A percentile compares a stretch with the other conserved stretches of the same genome.
Conservation (phyloP, 2,113 vertebrate species). For the Apeltes quadracus region DNA sequence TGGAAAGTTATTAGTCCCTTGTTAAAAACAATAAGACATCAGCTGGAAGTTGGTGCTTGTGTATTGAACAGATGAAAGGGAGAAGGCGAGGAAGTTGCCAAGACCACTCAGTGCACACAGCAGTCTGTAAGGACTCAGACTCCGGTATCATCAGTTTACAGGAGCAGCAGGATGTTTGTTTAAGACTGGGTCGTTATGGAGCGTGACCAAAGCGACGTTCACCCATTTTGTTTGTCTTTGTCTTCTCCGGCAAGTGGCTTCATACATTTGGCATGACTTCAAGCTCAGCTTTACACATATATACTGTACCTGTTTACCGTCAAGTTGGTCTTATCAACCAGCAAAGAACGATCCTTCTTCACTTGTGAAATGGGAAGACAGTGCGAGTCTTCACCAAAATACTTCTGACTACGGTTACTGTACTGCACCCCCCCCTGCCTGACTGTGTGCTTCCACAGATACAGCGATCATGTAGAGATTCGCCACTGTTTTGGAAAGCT, state of each 20-base stretch:
- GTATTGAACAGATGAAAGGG: background rate
- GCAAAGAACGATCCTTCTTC: constrained; percentile 17
- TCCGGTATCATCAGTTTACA: constrained; percentile 52
- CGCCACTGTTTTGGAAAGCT: constrained; percentile 41
- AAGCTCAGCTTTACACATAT: background rate
- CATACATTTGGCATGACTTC: constrained; percentile 4
- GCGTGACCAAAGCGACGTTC: constrained; percentile 45
- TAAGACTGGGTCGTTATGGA: constrained; percentile 57
- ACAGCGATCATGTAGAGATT: constrained; percentile 12
- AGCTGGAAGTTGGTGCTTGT: background rate
- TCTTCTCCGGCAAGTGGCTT: background rate
- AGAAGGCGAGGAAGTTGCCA: background rate
- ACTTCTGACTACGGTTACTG: too few species aligned
- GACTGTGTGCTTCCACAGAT: background rate
- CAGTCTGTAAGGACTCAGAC: constrained; percentile 1
- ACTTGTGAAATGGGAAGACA: background rate
- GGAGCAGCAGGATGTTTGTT: constrained; percentile 53
- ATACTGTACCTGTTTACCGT: constrained; percentile 11
- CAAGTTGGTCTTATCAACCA: too few species aligned
- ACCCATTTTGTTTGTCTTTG: background rate
- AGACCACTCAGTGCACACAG: background rate
- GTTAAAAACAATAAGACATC: background rate
- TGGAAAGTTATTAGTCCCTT: background rate
- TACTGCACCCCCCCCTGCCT: background rate
- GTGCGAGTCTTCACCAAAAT: background rate